Evolutionary conservation across 2,113 vertebrate species (phyloP).

Genomic region (Mugil cephalus): DNA sequence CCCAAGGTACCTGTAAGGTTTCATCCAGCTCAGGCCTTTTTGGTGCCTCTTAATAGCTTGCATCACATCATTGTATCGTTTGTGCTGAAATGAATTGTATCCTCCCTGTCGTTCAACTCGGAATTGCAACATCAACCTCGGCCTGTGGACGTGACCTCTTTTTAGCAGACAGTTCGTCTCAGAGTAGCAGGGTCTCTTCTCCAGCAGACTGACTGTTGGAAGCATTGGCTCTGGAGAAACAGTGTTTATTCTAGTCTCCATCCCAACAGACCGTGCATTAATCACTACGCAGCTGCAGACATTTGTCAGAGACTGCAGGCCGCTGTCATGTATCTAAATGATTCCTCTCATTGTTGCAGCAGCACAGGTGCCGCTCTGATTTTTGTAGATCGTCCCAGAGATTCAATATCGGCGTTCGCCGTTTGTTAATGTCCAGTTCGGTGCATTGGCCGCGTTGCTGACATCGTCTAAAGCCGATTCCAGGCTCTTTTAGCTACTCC

Average conservation of each 20-base stretch:
- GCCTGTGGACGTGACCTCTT: background rate
- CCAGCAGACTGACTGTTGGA: background rate
- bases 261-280: slow-evolving; percentile 26
- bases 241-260: slow-evolving; percentile 11
- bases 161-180: background rate
- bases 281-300: slow-evolving; percentile 49
- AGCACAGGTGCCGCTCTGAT: slow-evolving; percentile 10
- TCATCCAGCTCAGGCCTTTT: no score
- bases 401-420: slow-evolving; percentile 16
- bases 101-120: no score
- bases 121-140: background rate
- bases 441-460: background rate
- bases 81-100: no score
- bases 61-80: no score
- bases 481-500: slow-evolving; percentile 47
- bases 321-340: slow-evolving; percentile 8
- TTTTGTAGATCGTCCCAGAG: slow-evolving; percentile 14
- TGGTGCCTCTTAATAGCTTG: no score
- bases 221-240: slow-evolving; percentile 5
- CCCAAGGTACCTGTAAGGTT: no score
- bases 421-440: slow-evolving; percentile 10
- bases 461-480: slow-evolving; percentile 24
- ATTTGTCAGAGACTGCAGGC: slow-evolving; percentile 40
- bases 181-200: no score
- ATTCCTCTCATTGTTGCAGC: slow-evolving; percentile 1